phyloP scores from a whole-genome alignment of 2,888 invertebrate genomes.

The Isoperla grammatica region DNA sequence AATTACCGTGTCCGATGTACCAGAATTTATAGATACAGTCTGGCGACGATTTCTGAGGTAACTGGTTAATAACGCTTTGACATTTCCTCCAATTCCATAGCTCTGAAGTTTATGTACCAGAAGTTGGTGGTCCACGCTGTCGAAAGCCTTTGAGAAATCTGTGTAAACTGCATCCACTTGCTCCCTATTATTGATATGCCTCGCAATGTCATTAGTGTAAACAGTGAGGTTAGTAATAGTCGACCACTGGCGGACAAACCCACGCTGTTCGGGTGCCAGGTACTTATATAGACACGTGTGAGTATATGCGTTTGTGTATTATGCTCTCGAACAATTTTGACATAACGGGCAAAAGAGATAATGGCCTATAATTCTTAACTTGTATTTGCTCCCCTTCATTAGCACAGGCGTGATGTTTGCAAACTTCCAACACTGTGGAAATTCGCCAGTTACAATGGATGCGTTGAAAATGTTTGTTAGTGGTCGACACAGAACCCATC shows the following conservation, averaged over 20 bases:
- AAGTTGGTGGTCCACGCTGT: neutral
- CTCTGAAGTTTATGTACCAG: neutral
- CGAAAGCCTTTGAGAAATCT: too few relatives aligned
- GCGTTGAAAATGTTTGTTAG: neutral
- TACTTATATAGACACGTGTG: neutral
- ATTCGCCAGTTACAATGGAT: neutral
- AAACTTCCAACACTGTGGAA: neutral
- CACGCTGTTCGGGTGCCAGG: too few relatives aligned
- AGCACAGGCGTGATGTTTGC: neutral
- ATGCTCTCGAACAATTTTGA: constrained; percentile 4
- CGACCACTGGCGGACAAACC: neutral
- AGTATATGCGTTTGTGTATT: too few relatives aligned
- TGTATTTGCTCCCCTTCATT: neutral
- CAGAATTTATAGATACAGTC: neutral
- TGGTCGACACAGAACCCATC: neutral
- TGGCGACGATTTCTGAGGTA: neutral
- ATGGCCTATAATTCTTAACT: neutral
- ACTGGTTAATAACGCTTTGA: neutral
- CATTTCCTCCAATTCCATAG: neutral
- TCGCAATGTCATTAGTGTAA: neutral
- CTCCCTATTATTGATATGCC: neutral
- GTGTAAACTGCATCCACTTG: neutral
- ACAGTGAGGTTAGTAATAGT: neutral
- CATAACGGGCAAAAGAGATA: neutral
- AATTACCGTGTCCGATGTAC: neutral